These are phyloP conservation scores for Eristalis arbustorum DNA, from an alignment of 2,888 invertebrate species.

Conservation along the genomic window DNA sequence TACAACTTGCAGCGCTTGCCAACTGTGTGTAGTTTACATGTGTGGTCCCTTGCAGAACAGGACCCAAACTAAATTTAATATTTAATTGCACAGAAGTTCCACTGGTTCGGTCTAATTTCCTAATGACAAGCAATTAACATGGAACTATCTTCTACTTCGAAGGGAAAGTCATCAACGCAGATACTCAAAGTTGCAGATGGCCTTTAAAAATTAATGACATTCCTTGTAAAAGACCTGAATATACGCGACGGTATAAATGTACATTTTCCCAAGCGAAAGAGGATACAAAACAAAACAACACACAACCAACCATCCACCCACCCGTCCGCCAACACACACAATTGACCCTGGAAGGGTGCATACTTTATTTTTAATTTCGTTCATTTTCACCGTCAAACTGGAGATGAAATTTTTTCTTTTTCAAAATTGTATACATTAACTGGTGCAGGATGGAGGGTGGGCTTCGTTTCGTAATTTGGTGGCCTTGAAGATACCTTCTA, in stretches of 20 bases:
- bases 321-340: no score
- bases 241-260: neutral
- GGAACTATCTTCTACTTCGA: slow-evolving; percentile 2
- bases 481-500: neutral
- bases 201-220: slow-evolving; percentile 33
- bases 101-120: slow-evolving; percentile 13
- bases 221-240: slow-evolving; percentile 5
- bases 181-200: slow-evolving; percentile 22
- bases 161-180: slow-evolving; percentile 11
- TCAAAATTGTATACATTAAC: neutral
- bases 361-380: slow-evolving; percentile 15
- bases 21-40: neutral
- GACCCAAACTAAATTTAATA: slow-evolving; percentile 15
- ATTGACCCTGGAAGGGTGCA: slow-evolving; percentile 2
- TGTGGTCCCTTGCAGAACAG: neutral
- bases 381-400: slow-evolving; percentile 10
- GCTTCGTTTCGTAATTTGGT: neutral
- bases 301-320: neutral
- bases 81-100: slow-evolving; percentile 29
- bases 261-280: neutral
- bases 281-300: neutral
- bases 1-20: neutral
- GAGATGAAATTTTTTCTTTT: neutral
- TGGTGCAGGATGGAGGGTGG: neutral
- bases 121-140: slow-evolving; percentile 45